phyloP scores from a whole-genome alignment of 2,113 vertebrate genomes.

The Channa maculata region DNA sequence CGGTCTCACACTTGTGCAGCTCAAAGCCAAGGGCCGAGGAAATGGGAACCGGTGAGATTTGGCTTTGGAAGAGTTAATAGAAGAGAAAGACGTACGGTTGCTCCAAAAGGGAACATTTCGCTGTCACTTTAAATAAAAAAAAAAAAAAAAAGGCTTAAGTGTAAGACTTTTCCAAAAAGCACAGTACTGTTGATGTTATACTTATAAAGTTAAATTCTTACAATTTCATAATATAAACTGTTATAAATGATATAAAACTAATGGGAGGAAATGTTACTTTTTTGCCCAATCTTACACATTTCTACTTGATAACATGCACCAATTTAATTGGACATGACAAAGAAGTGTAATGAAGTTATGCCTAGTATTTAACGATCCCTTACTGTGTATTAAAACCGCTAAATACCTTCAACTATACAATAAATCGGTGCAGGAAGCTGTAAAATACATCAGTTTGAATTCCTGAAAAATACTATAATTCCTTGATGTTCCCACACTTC shows the following conservation, averaged over 20 bases:
- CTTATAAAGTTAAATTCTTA: not conserved
- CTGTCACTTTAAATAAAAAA: not conserved
- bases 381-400: not conserved
- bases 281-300: not conserved
- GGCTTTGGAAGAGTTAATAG: not conserved
- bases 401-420: conserved; percentile 4
- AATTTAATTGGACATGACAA: not conserved
- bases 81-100: not conserved
- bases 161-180: not conserved
- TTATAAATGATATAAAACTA: not conserved
- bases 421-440: not conserved
- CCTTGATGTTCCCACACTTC: not conserved
- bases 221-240: not conserved
- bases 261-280: not conserved
- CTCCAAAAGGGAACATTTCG: not conserved
- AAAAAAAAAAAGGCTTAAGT: not conserved
- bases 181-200: no score
- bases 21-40: conserved; percentile 46
- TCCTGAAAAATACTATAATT: conserved; percentile 2
- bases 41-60: not conserved
- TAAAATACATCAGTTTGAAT: not conserved
- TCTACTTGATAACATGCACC: not conserved
- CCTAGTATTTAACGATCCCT: not conserved
- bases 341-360: not conserved
- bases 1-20: conserved; percentile 15